Evolutionary conservation across 2,888 invertebrate genomes (phyloP).

Genomic region (Megamerina dolium): DNA sequence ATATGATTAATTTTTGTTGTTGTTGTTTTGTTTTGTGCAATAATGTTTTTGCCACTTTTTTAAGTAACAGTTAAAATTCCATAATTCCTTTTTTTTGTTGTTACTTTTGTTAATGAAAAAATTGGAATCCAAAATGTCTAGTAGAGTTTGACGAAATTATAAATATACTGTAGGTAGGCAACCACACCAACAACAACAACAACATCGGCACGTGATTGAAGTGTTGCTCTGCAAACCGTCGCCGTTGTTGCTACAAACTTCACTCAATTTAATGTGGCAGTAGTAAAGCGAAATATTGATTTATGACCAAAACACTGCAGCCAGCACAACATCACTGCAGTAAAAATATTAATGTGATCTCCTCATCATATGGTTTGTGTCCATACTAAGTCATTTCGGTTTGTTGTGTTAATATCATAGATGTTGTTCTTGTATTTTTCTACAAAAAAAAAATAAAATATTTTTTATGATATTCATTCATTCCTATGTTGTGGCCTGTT

Average conservation of each 20-base stretch:
- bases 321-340: neutral
- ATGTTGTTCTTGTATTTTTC: neutral
- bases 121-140: too few relatives aligned
- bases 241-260: slow-evolving; percentile 3
- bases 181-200: neutral
- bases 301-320: slow-evolving; percentile 8
- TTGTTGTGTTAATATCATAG: too few relatives aligned
- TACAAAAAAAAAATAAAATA: too few relatives aligned
- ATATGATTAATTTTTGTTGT: too few relatives aligned
- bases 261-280: slow-evolving; percentile 7
- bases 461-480: slow-evolving; percentile 21
- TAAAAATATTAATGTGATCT: neutral
- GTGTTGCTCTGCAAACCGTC: slow-evolving; percentile 1
- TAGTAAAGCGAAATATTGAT: slow-evolving; percentile 12
- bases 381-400: too few relatives aligned
- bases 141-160: too few relatives aligned
- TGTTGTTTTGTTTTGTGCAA: too few relatives aligned
- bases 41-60: too few relatives aligned
- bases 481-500: neutral
- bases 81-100: too few relatives aligned
- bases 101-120: neutral
- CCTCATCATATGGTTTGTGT: neutral
- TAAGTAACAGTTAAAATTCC: too few relatives aligned
- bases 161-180: too few relatives aligned
- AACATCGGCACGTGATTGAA: slow-evolving; percentile 17